Conservation (phyloP, 2,113 vertebrate genomes). For the Puma concolor region DNA sequence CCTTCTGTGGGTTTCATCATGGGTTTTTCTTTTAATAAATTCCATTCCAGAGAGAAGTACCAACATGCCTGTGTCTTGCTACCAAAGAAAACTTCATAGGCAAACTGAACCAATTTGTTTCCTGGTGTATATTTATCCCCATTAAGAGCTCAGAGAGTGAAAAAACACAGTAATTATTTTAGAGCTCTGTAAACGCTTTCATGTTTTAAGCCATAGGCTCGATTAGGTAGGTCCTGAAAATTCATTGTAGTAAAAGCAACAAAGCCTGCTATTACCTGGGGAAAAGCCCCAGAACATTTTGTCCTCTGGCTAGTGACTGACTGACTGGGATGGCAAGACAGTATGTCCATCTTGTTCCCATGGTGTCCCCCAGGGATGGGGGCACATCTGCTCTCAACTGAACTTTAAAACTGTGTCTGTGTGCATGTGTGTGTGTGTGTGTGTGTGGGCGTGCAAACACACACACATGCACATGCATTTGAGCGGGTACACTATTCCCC, state of each 20-base stretch:
- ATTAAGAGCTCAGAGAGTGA: not conserved
- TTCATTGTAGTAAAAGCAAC: constrained; percentile 5
- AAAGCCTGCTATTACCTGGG: not conserved
- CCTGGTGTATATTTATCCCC: not conserved
- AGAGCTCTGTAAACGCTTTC: not conserved
- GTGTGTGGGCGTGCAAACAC: not conserved
- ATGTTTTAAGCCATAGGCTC: not conserved
- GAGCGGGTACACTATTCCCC: not conserved
- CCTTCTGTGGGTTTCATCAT: not conserved
- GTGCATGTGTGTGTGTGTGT: not conserved
- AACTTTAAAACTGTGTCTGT: not conserved
- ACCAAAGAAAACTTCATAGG: constrained; percentile 24
- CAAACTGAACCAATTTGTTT: constrained; percentile 21
- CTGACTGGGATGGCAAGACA: not conserved
- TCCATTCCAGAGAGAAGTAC: not conserved
- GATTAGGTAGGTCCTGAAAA: constrained; percentile 5
- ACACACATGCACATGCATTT: no score
- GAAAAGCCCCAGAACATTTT: not conserved
- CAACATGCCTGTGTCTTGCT: not conserved
- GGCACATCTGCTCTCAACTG: not conserved
- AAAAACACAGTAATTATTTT: not conserved
- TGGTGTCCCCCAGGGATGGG: not conserved
- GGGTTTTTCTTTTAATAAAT: not conserved
- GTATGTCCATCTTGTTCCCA: not conserved
- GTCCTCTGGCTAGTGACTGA: not conserved